A percentile compares a stretch with the other conserved stretches of the same genome.
Evolutionary conservation across 2,797 vertebrate genomes (phyloP).

Genomic region (Enteromius thamalakanensis): DNA sequence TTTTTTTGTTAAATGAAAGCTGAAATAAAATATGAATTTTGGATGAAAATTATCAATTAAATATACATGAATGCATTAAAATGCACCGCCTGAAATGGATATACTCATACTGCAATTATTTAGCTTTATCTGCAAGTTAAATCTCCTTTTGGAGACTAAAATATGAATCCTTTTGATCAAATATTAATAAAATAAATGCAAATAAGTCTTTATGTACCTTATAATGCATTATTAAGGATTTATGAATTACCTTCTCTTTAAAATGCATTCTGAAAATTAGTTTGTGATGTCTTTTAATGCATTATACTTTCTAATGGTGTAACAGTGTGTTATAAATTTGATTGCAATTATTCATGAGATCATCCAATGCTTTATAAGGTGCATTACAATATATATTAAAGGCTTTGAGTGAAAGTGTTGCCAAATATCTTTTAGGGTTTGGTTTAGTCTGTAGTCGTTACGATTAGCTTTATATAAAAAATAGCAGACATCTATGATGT

Average conservation of each 20-base stretch:
- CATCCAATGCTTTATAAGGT: background rate
- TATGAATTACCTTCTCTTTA: background rate
- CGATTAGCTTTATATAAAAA: background rate
- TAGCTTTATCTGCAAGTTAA: background rate
- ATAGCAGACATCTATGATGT: background rate
- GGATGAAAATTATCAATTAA: background rate
- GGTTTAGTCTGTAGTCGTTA: background rate
- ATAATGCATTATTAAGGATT: background rate
- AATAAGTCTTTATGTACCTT: background rate
- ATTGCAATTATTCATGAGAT: background rate
- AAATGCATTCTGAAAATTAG: background rate
- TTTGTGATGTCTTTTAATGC: background rate
- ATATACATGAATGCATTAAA: background rate
- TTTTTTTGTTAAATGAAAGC: too few relatives aligned
- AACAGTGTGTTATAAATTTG: background rate
- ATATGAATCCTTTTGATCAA: background rate
- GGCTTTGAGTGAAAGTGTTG: background rate
- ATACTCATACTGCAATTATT: background rate
- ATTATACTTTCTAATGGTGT: background rate
- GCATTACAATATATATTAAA: background rate
- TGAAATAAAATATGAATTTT: background rate
- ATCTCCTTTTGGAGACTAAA: background rate
- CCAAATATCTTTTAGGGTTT: background rate
- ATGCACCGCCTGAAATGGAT: background rate
- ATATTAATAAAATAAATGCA: background rate